A percentile compares a stretch with the other conserved stretches of the same genome.
These are phyloP conservation scores for Ecdyonurus torrentis DNA, from an alignment of 2,888 invertebrate species.

Conservation along the genomic window DNA sequence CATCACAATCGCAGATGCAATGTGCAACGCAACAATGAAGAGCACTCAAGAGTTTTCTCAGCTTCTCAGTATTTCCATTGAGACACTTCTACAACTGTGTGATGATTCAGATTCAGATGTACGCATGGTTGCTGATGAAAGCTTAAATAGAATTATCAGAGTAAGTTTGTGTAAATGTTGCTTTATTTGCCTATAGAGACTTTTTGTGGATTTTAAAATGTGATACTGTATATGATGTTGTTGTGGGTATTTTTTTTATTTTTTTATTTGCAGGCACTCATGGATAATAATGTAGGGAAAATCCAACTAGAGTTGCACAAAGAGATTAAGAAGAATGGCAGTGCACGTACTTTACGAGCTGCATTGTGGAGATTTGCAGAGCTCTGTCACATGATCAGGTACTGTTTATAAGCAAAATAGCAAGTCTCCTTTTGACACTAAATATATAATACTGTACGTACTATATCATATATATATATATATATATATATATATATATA, in stretches of 20 bases:
- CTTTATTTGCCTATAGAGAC: neutral
- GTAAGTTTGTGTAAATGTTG: constrained; percentile 24
- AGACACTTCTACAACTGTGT: constrained; percentile 49
- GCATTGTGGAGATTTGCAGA: constrained; percentile 61
- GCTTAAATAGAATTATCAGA: constrained; percentile 59
- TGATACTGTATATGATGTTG: too few species aligned
- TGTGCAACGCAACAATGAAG: constrained; percentile 43
- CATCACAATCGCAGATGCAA: constrained; percentile 51
- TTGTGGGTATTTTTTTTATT: constrained; percentile 2
- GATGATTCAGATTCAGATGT: constrained; percentile 65
- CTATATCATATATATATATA: too few species aligned
- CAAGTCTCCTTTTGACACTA: neutral
- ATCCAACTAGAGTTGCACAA: constrained; percentile 66
- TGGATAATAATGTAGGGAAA: constrained; percentile 50
- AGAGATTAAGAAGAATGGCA: constrained; percentile 64
- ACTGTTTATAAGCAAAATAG: constrained; percentile 4
- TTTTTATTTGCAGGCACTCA: constrained; percentile 30
- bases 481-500: too few species aligned
- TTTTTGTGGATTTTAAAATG: neutral
- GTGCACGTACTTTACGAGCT: constrained; percentile 50
- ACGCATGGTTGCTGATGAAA: constrained; percentile 65
- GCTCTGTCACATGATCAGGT: constrained; percentile 50
- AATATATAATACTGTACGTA: too few species aligned
- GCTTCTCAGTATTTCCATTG: constrained; percentile 50
- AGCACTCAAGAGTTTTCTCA: constrained; percentile 41